Evolutionary conservation across 2,797 vertebrate species (phyloP).

Genomic region (Anas bernieri): DNA sequence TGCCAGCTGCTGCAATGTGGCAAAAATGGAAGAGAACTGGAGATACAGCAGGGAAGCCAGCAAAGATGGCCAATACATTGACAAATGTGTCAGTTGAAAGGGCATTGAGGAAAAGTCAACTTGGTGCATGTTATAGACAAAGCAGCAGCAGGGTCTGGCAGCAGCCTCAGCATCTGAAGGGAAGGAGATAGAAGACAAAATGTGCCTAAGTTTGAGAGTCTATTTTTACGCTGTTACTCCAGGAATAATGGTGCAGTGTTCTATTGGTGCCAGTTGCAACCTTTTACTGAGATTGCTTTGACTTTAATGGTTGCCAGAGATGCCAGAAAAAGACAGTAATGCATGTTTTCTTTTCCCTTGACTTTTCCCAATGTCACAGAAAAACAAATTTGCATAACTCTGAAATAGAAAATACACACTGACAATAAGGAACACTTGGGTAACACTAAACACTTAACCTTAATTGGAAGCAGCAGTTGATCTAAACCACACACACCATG

Average conservation of each 20-base stretch:
- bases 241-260: constrained; percentile 32
- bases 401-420: not conserved
- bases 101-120: not conserved
- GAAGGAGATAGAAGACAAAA: constrained; percentile 26
- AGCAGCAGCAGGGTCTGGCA: constrained; percentile 24
- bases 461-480: not conserved
- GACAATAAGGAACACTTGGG: not conserved
- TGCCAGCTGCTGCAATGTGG: not conserved
- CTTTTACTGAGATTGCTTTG: constrained; percentile 63
- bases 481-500: not conserved
- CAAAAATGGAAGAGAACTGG: not conserved
- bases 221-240: constrained; percentile 46
- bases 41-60: not conserved
- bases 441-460: not conserved
- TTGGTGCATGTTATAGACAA: not conserved
- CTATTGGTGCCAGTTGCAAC: constrained; percentile 46
- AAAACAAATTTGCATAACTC: not conserved
- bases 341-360: not conserved
- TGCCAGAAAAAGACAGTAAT: constrained; percentile 49
- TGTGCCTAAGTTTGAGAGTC: not conserved
- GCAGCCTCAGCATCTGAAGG: not conserved
- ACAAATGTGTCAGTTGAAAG: not conserved
- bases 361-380: constrained; percentile 49
- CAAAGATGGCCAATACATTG: not conserved
- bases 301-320: constrained; percentile 39